phyloP scores from a whole-genome alignment of 2,113 vertebrate genomes.

The Alligator mississippiensis region DNA sequence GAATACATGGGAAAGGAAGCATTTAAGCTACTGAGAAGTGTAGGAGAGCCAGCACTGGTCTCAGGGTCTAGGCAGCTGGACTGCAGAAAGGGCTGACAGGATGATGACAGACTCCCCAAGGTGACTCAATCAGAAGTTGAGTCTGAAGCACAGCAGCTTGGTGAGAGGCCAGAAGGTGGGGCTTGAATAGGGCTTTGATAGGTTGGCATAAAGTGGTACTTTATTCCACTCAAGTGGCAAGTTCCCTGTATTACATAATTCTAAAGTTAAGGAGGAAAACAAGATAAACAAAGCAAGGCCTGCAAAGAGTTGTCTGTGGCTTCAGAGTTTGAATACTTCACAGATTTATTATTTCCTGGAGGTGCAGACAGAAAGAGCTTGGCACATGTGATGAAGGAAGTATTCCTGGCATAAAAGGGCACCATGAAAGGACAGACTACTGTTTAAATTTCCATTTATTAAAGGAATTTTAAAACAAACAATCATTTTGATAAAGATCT shows the following conservation, averaged over 20 bases:
- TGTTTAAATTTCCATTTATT: neutral
- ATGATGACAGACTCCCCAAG: no score
- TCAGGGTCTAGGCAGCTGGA: no score
- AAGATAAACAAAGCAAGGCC: neutral
- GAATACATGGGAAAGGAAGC: no score
- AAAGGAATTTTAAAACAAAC: neutral
- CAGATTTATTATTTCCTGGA: slow-evolving; percentile 34
- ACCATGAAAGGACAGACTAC: neutral
- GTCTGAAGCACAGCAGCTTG: neutral
- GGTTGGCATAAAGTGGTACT: neutral
- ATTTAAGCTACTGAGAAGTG: no score
- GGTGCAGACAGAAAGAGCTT: neutral
- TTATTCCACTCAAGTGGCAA: neutral
- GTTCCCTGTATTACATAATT: neutral
- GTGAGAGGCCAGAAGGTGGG: neutral
- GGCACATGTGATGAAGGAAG: neutral
- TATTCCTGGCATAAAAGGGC: neutral
- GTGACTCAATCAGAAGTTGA: no score
- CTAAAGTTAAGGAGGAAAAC: neutral
- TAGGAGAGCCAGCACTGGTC: no score
- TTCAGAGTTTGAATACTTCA: neutral
- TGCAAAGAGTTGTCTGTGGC: neutral
- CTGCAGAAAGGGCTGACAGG: no score
- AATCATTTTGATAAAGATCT: neutral
- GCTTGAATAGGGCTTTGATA: neutral